Evolutionary conservation across 2,797 vertebrate species (phyloP), one percentile per base, ranked within the genome.

Genomic region (Silurus lanzhouensis): DNA sequence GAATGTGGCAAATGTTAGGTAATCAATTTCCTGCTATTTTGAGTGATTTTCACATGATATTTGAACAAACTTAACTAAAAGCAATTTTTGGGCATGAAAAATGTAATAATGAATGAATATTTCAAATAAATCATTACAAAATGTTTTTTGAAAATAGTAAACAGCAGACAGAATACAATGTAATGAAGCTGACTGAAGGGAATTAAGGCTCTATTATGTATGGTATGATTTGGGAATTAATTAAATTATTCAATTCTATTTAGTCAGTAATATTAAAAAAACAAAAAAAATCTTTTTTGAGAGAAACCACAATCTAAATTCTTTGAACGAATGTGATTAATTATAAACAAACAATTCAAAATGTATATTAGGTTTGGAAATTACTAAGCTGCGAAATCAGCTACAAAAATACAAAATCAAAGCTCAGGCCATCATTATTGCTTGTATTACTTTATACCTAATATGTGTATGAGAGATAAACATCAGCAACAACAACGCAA

Each of bases 31-130:
- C n/a, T 25, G 46, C 1, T 7, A 46, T 63, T 14, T 6, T 79
- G 52, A 70, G 57, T 84, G 20, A 84, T 78, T 70, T 48, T 60
- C 83, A 84, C 75, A 70, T 79, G 52, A 60, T 48, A 0, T 4
- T 8, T 25, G 13, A 83, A 58, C 64, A 78, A 2, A 58, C 8
- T 44, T 48, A 15, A 19, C 58, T 22, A 78, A 3, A 38, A 38
- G 31, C 25, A 58, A 8, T 17, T 55, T 17, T 57, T 75, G n/a
- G 22, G 71, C 48, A 75, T 1, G 19, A 38, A 4, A 38, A 38
- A 38, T 38, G 3, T 38, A 38, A 38, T 38, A 38, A 38, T 38
- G 38, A 38, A 38, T 38, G 38, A 38, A 38, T 38, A 38, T 4
- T 38, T 3, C 38, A 38, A 38, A 38, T 38, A 38, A 38, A 38